Conservation (phyloP, 2,797 vertebrate genomes). For the Vireo griseus region DNA sequence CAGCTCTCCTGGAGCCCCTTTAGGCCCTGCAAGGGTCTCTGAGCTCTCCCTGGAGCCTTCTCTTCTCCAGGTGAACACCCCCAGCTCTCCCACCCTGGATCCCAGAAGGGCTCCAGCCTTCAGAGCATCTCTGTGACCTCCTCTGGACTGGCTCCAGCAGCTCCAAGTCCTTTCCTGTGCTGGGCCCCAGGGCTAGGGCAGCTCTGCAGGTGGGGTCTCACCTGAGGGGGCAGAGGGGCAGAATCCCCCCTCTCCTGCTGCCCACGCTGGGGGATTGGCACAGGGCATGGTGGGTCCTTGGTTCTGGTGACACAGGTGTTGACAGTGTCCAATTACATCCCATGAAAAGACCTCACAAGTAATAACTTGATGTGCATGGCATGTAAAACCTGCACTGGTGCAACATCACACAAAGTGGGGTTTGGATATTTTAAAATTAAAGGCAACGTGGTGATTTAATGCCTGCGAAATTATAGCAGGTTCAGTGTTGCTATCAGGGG, state of each 20-base stretch:
- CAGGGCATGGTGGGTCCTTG: accelerated
- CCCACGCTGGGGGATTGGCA: neutral
- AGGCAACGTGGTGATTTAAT: neutral
- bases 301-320: neutral
- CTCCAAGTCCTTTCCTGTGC: neutral
- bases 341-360: neutral
- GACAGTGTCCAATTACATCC: accelerated
- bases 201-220: neutral
- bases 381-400: neutral
- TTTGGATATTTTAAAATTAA: neutral
- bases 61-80: neutral
- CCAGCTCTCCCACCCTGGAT: neutral
- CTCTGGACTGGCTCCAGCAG: neutral
- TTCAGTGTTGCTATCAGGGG: neutral
- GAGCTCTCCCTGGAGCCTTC: neutral
- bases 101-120: neutral
- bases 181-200: neutral
- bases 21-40: accelerated
- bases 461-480: neutral
- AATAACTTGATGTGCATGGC: neutral
- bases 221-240: neutral
- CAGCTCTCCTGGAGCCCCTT: neutral
- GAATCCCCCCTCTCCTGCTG: neutral
- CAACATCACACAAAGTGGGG: accelerated
- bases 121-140: neutral